These are phyloP conservation scores for Paratilapia polleni DNA, from an alignment of 2,113 vertebrate species.

Conservation along the genomic window DNA sequence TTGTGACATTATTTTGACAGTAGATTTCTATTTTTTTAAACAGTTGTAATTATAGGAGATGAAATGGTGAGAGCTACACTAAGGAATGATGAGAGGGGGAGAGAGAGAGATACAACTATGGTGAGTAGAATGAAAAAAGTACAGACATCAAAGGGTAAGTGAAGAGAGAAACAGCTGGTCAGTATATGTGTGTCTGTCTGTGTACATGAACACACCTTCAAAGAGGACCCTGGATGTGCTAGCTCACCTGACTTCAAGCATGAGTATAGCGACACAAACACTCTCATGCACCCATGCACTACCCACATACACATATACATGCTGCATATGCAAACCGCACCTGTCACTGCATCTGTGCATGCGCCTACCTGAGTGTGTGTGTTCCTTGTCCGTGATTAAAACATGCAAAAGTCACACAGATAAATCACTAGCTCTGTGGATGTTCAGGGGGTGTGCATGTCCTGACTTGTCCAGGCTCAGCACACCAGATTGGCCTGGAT, in stretches of 20 bases:
- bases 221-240: slow-evolving; percentile 62
- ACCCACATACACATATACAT: slow-evolving; percentile 7
- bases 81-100: neutral
- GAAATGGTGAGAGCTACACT: neutral
- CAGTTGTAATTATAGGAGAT: neutral
- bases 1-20: neutral
- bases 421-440: slow-evolving; percentile 59
- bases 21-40: neutral
- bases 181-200: slow-evolving; percentile 47
- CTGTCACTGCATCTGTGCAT: slow-evolving; percentile 51
- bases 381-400: slow-evolving; percentile 58
- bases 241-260: slow-evolving; percentile 67
- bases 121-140: slow-evolving; percentile 50
- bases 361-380: slow-evolving; percentile 24
- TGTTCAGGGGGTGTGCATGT: slow-evolving; percentile 36
- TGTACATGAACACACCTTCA: slow-evolving; percentile 68
- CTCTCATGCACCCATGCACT: slow-evolving; percentile 9
- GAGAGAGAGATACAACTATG: slow-evolving; percentile 15
- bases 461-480: slow-evolving; percentile 52
- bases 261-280: slow-evolving; percentile 22
- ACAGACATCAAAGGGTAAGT: slow-evolving; percentile 66
- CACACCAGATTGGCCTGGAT: slow-evolving; percentile 29
- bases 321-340: slow-evolving; percentile 40
- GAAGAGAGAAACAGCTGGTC: slow-evolving; percentile 73
- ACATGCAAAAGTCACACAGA: slow-evolving; percentile 44